Evolutionary conservation across 2,888 invertebrate genomes (phyloP), one percentile per base, ranked within the genome.

Genomic region (Ptychoptera albimana): DNA sequence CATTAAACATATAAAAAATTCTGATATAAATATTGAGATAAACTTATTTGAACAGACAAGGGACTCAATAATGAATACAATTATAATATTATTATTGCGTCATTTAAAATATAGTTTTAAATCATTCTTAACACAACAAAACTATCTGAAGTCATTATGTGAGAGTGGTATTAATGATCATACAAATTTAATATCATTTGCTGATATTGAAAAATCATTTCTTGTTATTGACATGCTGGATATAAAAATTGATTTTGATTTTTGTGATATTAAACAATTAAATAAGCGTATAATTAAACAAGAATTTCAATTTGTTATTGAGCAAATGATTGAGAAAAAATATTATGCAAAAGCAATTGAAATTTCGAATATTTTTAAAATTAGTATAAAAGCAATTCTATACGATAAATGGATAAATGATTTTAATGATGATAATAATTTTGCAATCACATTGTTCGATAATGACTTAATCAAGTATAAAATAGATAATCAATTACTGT

Each of bases 101-200:
- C 72, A 77, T 2, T 57, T 84, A 1, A 71, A 72, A 44, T 62
- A 71, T 47, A 73, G 74, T 50, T 77, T 81, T 50, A 68, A 69
- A 35, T 82, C 80, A 43, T 68, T 73, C 1, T 69, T 70, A 51
- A 72, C 77, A 53, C 79, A 80, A 58, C 70, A 74, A 31, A 70
- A 74, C 51, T 75, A 82, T 49, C 60, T 85, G 2, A 67, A 70
- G 41, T 68, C 72, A 48, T 60, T 81, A 34, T 70, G 72, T 42
- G 65, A 69, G 15, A 67, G 73, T 1, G 68, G 75, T 43, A 71
- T 79, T 51, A 71, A 70, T 31, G 73, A 73, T 50, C 69, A 23
- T 5, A 23, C 23, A 23, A 23, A 23, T 23, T 23, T 23, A 23
- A 23, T 23, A 23, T 23, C 23, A 23, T 23, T 23, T 23, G 7